phyloP scores from a whole-genome alignment of 2,888 invertebrate species.

The Escarpia spicata region DNA sequence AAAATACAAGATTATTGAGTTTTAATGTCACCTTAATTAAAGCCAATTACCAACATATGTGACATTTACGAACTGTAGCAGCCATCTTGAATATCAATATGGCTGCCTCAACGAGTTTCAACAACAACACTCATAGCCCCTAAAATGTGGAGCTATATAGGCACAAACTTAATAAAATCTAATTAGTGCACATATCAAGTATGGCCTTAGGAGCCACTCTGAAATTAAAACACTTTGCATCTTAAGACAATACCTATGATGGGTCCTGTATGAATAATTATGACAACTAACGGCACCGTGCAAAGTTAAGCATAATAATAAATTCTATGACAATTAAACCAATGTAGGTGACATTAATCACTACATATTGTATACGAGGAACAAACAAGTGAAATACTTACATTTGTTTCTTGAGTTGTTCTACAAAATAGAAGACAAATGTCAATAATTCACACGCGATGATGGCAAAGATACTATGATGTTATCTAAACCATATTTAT shows the following conservation, averaged over 20 bases:
- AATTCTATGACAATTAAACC: neutral
- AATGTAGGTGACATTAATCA: no score
- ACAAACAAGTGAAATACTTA: neutral
- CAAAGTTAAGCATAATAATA: neutral
- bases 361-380: neutral
- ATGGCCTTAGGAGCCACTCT: neutral
- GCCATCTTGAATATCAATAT: neutral
- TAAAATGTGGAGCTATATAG: neutral
- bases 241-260: neutral
- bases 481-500: neutral
- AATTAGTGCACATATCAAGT: neutral
- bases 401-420: conserved; percentile 16
- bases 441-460: neutral
- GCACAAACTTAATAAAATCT: neutral
- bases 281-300: neutral
- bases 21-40: no score
- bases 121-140: neutral
- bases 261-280: neutral
- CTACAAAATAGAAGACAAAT: neutral
- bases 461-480: neutral
- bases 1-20: no score
- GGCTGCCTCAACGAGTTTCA: neutral
- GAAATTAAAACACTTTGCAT: neutral
- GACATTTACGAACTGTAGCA: neutral
- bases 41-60: neutral